Conservation (phyloP, 2,797 vertebrate genomes). For the Peromyscus eremicus region DNA sequence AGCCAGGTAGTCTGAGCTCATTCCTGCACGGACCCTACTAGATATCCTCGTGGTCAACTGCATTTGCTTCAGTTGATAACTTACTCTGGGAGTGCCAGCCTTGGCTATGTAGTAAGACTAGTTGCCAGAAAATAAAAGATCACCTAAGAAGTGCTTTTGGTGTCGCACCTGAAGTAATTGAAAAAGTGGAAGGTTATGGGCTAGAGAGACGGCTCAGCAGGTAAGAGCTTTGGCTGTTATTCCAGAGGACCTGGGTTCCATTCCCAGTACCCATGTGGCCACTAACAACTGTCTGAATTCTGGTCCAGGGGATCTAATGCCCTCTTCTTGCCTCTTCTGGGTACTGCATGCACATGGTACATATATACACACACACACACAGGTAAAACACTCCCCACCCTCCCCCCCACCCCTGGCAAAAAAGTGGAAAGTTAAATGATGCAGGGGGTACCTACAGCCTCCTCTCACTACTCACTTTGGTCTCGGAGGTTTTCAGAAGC, state of each 20-base stretch:
- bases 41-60: background rate
- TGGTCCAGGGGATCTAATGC: background rate
- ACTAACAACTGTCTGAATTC: background rate
- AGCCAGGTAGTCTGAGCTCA: background rate
- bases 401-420: background rate
- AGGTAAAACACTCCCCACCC: background rate
- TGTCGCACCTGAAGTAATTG: conserved; percentile 51
- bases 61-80: background rate
- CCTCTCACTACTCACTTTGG: conserved; percentile 89
- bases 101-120: background rate
- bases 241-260: background rate
- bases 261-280: too few relatives aligned
- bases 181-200: background rate
- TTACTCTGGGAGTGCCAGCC: background rate
- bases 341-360: background rate
- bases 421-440: background rate
- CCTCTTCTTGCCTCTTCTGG: background rate
- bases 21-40: background rate
- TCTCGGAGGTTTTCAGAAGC: conserved; percentile 91
- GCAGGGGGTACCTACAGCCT: background rate
- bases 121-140: background rate
- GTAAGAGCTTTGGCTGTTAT: background rate
- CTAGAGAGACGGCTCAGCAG: background rate
- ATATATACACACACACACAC: background rate
- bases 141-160: conserved; percentile 26